A percentile compares a stretch with the other conserved stretches of the same genome.
Evolutionary conservation across 2,113 vertebrate genomes (phyloP).

Genomic region (Gallinago paraguaiae): DNA sequence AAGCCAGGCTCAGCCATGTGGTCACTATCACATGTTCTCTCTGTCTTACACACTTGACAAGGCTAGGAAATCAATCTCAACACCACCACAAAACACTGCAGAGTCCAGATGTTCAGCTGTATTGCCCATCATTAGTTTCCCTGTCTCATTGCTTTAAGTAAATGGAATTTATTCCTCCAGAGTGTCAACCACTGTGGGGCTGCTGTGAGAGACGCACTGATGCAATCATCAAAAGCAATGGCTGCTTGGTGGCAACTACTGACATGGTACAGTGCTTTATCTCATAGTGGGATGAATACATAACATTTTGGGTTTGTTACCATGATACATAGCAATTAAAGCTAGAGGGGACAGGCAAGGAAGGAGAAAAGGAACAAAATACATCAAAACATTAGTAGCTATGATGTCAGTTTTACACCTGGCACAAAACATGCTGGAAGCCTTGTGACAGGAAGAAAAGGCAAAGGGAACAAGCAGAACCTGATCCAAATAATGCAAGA

Average conservation of each 20-base stretch:
- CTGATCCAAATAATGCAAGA: neutral
- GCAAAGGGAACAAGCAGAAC: neutral
- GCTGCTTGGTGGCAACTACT: neutral
- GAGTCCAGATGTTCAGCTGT: neutral
- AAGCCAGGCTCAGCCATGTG: neutral
- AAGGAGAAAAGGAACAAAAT: neutral
- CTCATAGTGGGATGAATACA: neutral
- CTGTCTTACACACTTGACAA: fast-evolving
- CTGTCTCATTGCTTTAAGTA: neutral
- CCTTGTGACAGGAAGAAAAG: neutral
- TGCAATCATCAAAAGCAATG: neutral
- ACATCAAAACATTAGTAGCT: neutral
- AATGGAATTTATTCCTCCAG: neutral
- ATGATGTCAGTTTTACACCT: neutral
- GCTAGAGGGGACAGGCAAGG: neutral
- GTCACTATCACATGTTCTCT: fast-evolving
- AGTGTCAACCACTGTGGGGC: neutral
- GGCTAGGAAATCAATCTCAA: neutral
- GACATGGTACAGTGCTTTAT: neutral
- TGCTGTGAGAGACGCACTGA: neutral
- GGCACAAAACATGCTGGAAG: neutral
- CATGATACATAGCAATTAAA: neutral
- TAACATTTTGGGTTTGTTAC: neutral
- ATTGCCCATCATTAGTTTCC: neutral
- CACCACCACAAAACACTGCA: fast-evolving